Evolutionary conservation across 1,140 invertebrate genomes (phyloP).

Genomic region (Drosophila repleta): DNA sequence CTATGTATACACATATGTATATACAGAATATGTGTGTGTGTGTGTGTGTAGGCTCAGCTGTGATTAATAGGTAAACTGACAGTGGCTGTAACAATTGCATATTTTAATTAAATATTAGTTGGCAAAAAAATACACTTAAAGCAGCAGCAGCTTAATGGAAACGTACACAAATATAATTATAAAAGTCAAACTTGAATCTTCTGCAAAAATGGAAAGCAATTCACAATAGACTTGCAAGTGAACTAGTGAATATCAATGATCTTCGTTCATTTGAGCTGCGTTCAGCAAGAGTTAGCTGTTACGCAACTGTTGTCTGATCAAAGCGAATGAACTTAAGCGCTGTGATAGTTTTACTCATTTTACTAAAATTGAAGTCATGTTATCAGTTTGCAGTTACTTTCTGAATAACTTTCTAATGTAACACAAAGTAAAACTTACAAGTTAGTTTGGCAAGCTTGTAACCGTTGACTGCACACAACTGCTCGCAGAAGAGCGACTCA

Average conservation of each 20-base stretch:
- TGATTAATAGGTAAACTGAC: constrained; percentile 33
- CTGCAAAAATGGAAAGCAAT: too few species aligned
- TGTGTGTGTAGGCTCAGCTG: constrained; percentile 1
- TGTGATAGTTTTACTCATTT: too few species aligned
- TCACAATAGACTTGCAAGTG: too few species aligned
- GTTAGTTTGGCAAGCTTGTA: too few species aligned
- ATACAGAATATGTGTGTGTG: neutral
- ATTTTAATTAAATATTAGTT: constrained; percentile 2
- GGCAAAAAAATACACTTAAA: neutral
- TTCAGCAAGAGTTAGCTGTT: neutral
- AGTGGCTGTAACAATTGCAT: neutral
- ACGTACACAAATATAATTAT: neutral
- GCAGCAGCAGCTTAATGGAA: neutral
- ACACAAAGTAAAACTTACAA: too few species aligned
- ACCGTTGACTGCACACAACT: too few species aligned
- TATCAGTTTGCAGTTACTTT: too few species aligned
- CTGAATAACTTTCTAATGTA: too few species aligned
- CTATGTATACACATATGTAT: neutral
- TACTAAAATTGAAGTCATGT: too few species aligned
- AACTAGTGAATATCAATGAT: too few species aligned
- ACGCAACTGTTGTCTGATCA: neutral
- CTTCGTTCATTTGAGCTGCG: neutral
- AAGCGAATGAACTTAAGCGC: neutral
- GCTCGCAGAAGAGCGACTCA: too few species aligned
- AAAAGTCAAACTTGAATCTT: too few species aligned